A percentile compares a stretch with the other conserved stretches of the same genome.
These are phyloP conservation scores for Engystomops pustulosus DNA, from an alignment of 2,113 vertebrate genomes.

Conservation along the genomic window DNA sequence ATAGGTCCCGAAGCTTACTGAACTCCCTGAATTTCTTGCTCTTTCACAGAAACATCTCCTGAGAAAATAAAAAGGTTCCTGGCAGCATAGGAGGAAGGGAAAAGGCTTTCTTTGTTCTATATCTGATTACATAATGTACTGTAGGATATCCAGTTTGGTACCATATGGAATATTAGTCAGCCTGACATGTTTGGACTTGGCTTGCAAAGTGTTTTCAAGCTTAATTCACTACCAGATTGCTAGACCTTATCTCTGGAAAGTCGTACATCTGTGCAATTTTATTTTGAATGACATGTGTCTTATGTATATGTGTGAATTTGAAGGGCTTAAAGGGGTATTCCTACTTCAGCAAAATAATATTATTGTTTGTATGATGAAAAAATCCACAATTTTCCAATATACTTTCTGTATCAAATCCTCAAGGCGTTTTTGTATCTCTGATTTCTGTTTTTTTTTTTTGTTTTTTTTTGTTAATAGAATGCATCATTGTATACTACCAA, in stretches of 20 bases:
- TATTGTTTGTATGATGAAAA: too few species aligned
- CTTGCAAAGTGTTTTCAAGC: slow-evolving; percentile 20
- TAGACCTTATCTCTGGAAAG: neutral
- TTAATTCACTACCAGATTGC: slow-evolving; percentile 3
- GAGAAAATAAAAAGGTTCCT: neutral
- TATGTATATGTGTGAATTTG: neutral
- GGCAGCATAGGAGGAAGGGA: slow-evolving; percentile 1
- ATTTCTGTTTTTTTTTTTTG: too few species aligned
- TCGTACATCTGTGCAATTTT: neutral
- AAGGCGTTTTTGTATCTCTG: too few species aligned
- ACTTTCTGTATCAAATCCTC: too few species aligned
- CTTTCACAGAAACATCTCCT: neutral
- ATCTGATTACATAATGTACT: neutral
- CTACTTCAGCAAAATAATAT: too few species aligned
- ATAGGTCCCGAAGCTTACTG: neutral
- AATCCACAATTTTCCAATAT: too few species aligned
- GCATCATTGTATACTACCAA: too few species aligned
- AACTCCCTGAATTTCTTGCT: neutral
- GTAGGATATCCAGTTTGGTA: slow-evolving; percentile 16
- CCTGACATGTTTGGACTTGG: slow-evolving; percentile 2
- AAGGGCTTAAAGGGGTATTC: too few species aligned
- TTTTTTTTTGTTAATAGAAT: too few species aligned
- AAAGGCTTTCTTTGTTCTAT: neutral
- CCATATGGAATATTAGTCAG: slow-evolving; percentile 37
- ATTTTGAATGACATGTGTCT: neutral